A percentile compares a stretch with the other conserved stretches of the same genome.
Conservation (phyloP, 1,140 invertebrate species). For the Drosophila asahinai region DNA sequence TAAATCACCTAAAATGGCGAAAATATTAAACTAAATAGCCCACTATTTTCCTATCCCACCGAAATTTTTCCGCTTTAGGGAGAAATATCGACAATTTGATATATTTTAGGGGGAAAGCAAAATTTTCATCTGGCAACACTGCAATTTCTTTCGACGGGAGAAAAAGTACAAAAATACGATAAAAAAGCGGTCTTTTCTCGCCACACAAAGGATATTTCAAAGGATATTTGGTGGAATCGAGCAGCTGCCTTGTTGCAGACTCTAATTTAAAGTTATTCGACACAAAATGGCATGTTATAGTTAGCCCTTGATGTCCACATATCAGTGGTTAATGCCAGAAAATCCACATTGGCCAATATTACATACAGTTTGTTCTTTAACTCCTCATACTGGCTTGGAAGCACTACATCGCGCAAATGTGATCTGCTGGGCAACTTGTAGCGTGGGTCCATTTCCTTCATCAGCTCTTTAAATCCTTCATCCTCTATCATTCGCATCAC, state of each 20-base stretch:
- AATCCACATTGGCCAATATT: neutral
- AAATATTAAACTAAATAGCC: too few species aligned
- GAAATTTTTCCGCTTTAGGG: too few species aligned
- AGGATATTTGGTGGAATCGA: too few species aligned
- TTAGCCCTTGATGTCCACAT: neutral
- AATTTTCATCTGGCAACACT: too few species aligned
- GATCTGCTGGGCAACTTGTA: conserved; percentile 3
- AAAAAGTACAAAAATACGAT: conserved; percentile 15
- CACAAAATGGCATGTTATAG: neutral
- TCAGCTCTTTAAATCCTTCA: neutral
- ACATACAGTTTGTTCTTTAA: neutral
- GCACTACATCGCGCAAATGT: conserved; percentile 1
- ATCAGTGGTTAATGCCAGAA: neutral
- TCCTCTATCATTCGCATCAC: neutral
- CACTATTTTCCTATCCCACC: too few species aligned
- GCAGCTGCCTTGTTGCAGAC: too few species aligned
- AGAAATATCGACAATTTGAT: too few species aligned
- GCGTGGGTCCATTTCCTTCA: neutral
- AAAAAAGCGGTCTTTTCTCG: conserved; percentile 14
- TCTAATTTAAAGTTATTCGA: too few species aligned
- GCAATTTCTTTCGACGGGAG: conserved; percentile 14
- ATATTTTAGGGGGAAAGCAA: too few species aligned
- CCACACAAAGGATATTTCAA: conserved; percentile 9
- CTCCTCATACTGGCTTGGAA: conserved; percentile 1
- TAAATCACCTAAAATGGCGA: too few species aligned